A percentile compares a stretch with the other conserved stretches of the same genome.
phyloP scores from a whole-genome alignment of 2,113 vertebrate species.

The Zingel zingel region DNA sequence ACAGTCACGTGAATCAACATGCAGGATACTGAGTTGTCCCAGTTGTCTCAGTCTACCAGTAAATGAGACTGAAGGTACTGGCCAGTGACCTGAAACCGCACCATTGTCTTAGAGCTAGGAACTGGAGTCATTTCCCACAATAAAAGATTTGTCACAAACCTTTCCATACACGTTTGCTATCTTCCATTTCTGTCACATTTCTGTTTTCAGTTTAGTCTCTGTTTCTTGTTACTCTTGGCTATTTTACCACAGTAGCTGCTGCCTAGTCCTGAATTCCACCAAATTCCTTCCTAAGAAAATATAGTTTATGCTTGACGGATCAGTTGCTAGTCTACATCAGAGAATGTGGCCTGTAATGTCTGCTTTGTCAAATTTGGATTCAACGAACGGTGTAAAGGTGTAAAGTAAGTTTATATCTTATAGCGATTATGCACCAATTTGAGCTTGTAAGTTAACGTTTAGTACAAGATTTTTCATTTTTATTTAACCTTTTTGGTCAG shows the following conservation, averaged over 20 bases:
- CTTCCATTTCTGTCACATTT: background rate
- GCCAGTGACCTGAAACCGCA: constrained; percentile 27
- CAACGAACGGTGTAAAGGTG: background rate
- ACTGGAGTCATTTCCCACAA: constrained; percentile 53
- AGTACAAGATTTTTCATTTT: background rate
- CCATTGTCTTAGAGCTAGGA: constrained; percentile 42
- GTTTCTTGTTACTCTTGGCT: background rate
- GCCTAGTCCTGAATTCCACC: background rate
- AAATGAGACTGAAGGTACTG: constrained; percentile 7
- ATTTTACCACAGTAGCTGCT: background rate
- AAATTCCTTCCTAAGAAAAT: background rate
- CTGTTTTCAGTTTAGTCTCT: background rate
- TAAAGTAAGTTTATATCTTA: background rate
- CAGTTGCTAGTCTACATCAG: background rate
- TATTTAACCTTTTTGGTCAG: background rate
- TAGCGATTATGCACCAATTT: background rate
- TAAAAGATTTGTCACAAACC: background rate
- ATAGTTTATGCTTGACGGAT: background rate
- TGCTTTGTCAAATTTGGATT: background rate
- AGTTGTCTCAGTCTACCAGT: constrained; percentile 20
- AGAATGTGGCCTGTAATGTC: background rate
- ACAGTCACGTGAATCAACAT: background rate
- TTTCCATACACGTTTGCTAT: background rate
- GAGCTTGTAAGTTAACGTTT: background rate
- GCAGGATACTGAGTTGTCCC: constrained; percentile 46